Conservation (phyloP, 2,113 vertebrate species). For the Willisornis vidua region DNA sequence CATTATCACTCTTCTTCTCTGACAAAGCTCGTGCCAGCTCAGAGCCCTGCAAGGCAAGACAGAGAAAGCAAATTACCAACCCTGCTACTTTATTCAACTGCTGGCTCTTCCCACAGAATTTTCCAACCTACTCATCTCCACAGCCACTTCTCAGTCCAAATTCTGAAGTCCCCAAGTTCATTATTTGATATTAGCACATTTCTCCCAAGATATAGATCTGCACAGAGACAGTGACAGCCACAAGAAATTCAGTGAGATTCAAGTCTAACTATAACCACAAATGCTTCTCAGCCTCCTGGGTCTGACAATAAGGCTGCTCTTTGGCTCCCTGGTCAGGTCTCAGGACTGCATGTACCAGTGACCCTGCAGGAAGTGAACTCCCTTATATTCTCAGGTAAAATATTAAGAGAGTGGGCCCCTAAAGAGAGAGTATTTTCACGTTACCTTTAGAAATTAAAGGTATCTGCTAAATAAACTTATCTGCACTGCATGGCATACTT, state of each 20-base stretch:
- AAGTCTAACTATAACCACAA: neutral
- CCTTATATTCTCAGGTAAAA: neutral
- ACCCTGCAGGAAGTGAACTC: neutral
- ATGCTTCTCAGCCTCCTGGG: neutral
- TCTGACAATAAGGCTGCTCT: neutral
- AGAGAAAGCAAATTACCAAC: neutral
- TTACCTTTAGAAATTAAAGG: neutral
- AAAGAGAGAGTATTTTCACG: neutral
- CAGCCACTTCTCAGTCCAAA: neutral
- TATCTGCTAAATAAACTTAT: neutral
- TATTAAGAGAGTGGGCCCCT: neutral
- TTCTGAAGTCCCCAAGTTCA: neutral
- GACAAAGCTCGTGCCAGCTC: constrained; percentile 83
- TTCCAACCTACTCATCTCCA: neutral
- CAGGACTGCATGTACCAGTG: neutral
- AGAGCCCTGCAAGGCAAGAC: constrained; percentile 71
- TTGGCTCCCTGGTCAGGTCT: neutral
- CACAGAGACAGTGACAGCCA: neutral
- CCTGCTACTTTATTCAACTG: neutral
- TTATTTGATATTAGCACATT: neutral
- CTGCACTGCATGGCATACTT: neutral
- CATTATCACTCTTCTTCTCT: constrained; percentile 81
- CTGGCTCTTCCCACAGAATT: neutral
- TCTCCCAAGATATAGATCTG: neutral
- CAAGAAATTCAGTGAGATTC: neutral